Evolutionary conservation across 2,113 vertebrate species (phyloP).

Genomic region (Lathamus discolor): DNA sequence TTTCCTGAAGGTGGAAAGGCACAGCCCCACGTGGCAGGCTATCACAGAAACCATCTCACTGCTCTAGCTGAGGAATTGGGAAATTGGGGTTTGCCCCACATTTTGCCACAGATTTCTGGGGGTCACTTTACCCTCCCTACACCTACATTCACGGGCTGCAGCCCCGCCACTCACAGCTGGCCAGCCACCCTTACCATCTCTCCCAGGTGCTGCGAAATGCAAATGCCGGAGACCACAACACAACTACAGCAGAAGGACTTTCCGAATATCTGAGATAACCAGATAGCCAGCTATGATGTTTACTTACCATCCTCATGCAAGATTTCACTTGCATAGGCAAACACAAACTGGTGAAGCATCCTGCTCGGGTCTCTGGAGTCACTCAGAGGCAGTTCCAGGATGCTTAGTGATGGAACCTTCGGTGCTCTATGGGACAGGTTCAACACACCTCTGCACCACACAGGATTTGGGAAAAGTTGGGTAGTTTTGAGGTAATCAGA

Average conservation of each 20-base stretch:
- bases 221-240: neutral
- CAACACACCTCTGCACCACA: rapidly evolving
- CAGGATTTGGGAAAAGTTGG: neutral
- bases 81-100: rapidly evolving
- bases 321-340: neutral
- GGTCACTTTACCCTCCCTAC: neutral
- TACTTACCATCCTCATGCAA: rapidly evolving
- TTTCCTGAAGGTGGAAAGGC: neutral
- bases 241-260: neutral
- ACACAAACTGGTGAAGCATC: neutral
- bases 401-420: neutral
- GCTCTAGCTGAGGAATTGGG: neutral
- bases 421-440: rapidly evolving
- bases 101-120: neutral
- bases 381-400: rapidly evolving
- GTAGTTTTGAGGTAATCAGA: neutral
- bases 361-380: rapidly evolving
- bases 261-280: neutral
- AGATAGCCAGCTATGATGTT: neutral
- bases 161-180: rapidly evolving
- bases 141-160: neutral
- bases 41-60: neutral
- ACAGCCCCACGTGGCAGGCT: neutral
- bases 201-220: neutral
- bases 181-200: neutral